Percentiles rank a stretch among this genome's conserved stretches.
phyloP scores from a whole-genome alignment of 2,113 vertebrate species.

The Solea solea region DNA sequence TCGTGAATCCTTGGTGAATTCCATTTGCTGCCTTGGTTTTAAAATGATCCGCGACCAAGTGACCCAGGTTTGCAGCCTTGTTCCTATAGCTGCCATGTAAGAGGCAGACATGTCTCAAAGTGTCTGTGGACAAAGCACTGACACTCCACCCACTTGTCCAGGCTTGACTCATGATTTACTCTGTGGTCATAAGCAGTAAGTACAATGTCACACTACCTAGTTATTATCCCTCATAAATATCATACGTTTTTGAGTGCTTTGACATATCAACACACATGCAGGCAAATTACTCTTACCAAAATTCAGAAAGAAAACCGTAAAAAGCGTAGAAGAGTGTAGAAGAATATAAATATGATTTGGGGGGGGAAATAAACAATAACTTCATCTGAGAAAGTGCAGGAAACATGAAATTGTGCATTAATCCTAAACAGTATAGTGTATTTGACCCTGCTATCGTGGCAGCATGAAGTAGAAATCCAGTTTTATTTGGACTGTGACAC shows the following conservation, averaged over 20 bases:
- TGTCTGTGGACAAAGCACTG: background rate
- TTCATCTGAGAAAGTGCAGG: no score
- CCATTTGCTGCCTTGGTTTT: background rate
- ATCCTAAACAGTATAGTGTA: no score
- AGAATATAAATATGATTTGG: no score
- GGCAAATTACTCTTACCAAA: no score
- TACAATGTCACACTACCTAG: constrained; percentile 2
- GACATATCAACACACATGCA: background rate
- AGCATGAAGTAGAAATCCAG: no score
- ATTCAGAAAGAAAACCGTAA: no score
- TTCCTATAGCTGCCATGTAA: background rate
- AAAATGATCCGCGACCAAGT: background rate
- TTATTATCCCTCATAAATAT: background rate
- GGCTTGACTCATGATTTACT: background rate
- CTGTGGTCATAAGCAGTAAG: constrained; percentile 3
- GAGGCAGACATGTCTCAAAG: constrained; percentile 2
- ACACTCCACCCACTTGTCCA: background rate
- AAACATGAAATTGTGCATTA: no score
- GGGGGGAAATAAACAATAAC: no score
- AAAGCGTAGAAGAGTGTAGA: no score
- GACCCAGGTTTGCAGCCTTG: background rate
- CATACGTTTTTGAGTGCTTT: background rate
- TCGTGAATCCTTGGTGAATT: background rate
- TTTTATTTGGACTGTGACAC: no score
- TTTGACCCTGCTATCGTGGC: no score